Base-by-base conservation (phyloP, 2,113 vertebrate genomes). In the Larimichthys crocea region DNA sequence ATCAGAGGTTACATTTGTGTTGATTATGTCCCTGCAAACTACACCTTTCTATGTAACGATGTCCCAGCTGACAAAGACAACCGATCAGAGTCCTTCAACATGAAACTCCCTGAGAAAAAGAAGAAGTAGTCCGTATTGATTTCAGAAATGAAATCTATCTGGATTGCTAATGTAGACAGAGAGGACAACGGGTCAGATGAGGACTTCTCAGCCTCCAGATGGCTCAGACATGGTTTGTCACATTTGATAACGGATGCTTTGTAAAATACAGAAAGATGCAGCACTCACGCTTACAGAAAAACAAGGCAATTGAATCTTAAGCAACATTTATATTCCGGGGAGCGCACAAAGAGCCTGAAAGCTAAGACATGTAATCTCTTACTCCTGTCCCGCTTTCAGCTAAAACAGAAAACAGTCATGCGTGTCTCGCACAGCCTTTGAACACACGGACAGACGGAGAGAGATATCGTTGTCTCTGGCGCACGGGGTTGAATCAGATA, bases 401-500 rank as follows among this genome's bases (percentile, higher is more conserved):
- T 22, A 5, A 29, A 52, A 60, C 48, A 59, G 55, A 74, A 72
- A 4, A 55, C 11, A 73, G 71, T 82, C 46, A 62, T 44, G n/a
- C 35, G 62, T 53, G 76, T 81, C 31, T 68, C 22, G 68, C 84
- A 20, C 53, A 74, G 24, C 64, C 48, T 42, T 46, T 46, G 71
- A 63, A 88, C 80, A 76, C 46, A 76, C 20, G 55, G 46, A 52
- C 64, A 84, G 69, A 88, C 48, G 19, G 62, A 67, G 68, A 67
- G 68, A 87, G 84, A 86, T 76, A 83, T 50, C n/a, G n/a, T 48
- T 42, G 81, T 91, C 84, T 88, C 26, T 64, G 24, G 84, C 89
- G 75, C 10, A 44, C 78, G 42, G 76, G 70, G 69, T 46, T 60
- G 66, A 64, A 89, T 89, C 86, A 89, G 92, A 92, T 90, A 91